phyloP scores from a whole-genome alignment of 2,888 invertebrate species.

The Oligia strigilis region DNA sequence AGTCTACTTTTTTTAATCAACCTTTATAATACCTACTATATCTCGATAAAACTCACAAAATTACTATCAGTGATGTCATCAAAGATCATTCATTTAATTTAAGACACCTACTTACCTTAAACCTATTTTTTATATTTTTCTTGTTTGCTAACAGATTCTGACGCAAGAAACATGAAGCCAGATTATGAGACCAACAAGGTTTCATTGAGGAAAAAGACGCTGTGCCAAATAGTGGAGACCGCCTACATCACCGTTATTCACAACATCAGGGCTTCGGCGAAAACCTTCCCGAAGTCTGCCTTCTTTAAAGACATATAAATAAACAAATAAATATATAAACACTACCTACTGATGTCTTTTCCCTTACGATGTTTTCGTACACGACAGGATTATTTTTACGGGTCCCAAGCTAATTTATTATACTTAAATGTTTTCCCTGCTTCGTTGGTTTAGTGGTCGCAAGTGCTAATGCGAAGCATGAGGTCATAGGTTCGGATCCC shows the following conservation, averaged over 20 bases:
- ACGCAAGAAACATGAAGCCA: constrained; percentile 62
- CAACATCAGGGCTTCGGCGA: constrained; percentile 81
- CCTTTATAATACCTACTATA: not conserved
- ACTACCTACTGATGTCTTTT: not conserved
- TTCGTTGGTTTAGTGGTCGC: no score
- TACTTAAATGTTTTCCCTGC: no score
- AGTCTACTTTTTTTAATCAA: not conserved
- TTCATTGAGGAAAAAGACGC: constrained; percentile 67
- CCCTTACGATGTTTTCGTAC: not conserved
- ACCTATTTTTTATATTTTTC: not conserved
- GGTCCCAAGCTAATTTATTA: no score
- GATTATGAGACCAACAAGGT: constrained; percentile 64
- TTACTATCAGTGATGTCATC: not conserved
- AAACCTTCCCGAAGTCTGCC: constrained; percentile 76
- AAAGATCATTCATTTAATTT: not conserved
- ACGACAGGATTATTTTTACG: no score
- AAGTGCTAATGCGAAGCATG: no score
- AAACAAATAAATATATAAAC: constrained; percentile 1
- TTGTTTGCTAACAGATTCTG: constrained; percentile 71
- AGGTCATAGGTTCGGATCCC: no score
- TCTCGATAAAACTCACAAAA: not conserved
- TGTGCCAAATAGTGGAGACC: constrained; percentile 75
- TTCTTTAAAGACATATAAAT: constrained; percentile 75
- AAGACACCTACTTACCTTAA: not conserved
- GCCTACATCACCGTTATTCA: constrained; percentile 80